Evolutionary conservation across 2,888 invertebrate species (phyloP).

Genomic region (Anarsia innoxiella): DNA sequence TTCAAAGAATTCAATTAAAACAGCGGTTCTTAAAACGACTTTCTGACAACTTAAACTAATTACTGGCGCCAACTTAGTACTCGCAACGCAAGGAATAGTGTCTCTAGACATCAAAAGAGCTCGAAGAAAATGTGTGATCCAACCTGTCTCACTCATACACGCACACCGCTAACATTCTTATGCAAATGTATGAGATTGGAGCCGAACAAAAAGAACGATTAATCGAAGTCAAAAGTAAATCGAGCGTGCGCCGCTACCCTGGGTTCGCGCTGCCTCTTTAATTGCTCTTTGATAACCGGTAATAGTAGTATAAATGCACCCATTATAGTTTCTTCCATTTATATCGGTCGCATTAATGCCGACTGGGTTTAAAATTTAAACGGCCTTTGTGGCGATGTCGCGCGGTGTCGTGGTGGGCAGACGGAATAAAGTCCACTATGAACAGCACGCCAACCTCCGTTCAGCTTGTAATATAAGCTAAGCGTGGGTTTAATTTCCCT

Average conservation of each 20-base stretch:
- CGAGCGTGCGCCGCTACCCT: slow-evolving; percentile 43
- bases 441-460: slow-evolving; percentile 23
- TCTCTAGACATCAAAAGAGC: not conserved
- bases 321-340: slow-evolving; percentile 49
- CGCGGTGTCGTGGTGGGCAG: slow-evolving; percentile 24
- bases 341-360: slow-evolving; percentile 42
- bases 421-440: slow-evolving; percentile 34
- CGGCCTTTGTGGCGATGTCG: slow-evolving; percentile 30
- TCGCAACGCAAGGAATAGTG: slow-evolving; percentile 3
- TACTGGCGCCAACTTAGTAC: slow-evolving; percentile 13
- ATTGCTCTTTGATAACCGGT: slow-evolving; percentile 62
- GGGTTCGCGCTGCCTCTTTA: slow-evolving; percentile 53
- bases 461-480: slow-evolving; percentile 39
- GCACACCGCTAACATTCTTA: slow-evolving; percentile 48
- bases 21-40: no score
- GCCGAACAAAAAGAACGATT: slow-evolving; percentile 58
- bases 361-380: slow-evolving; percentile 40
- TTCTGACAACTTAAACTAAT: no score
- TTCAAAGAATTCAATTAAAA: slow-evolving; percentile 2
- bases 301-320: slow-evolving; percentile 58
- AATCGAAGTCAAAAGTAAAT: slow-evolving; percentile 63
- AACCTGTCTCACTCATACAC: slow-evolving; percentile 25
- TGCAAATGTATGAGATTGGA: slow-evolving; percentile 58
- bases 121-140: slow-evolving; percentile 18
- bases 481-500: slow-evolving; percentile 49